These are phyloP conservation scores for Sycophila sp. DNA, from an alignment of 1,140 invertebrate species.

Conservation along the genomic window DNA sequence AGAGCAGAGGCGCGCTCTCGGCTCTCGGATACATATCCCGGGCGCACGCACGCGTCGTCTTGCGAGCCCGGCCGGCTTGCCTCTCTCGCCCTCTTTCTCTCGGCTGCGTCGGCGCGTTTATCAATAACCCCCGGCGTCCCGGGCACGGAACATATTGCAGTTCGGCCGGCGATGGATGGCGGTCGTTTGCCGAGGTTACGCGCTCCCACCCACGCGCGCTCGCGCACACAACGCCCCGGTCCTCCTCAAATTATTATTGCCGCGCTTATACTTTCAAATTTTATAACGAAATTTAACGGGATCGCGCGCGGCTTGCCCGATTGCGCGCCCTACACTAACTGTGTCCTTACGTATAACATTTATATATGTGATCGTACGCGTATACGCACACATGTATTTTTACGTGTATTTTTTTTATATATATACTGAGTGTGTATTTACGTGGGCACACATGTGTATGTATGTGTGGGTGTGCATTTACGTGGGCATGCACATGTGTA, in stretches of 20 bases:
- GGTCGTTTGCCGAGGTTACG: slow-evolving; percentile 55
- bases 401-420: too few species aligned
- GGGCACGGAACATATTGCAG: slow-evolving; percentile 47
- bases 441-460: too few species aligned
- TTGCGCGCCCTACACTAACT: too few species aligned
- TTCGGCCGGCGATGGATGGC: slow-evolving; percentile 49
- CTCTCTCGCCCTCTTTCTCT: slow-evolving; percentile 9
- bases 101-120: slow-evolving; percentile 49
- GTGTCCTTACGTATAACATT: too few species aligned
- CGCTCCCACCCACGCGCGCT: slow-evolving; percentile 32
- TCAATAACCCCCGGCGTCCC: slow-evolving; percentile 48
- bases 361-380: too few species aligned
- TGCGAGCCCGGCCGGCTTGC: not conserved
- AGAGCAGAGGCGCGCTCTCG: too few species aligned
- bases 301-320: not conserved
- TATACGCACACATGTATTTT: too few species aligned
- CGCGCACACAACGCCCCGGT: not conserved
- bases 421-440: too few species aligned
- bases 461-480: too few species aligned
- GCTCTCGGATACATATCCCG: too few species aligned
- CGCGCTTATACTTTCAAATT: slow-evolving; percentile 33
- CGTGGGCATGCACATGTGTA: too few species aligned
- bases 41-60: slow-evolving; percentile 22
- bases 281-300: slow-evolving; percentile 12
- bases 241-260: slow-evolving; percentile 25